Percentiles rank a stretch among this genome's conserved stretches.
phyloP scores from a whole-genome alignment of 2,113 vertebrate species.

The Heterocephalus glaber region DNA sequence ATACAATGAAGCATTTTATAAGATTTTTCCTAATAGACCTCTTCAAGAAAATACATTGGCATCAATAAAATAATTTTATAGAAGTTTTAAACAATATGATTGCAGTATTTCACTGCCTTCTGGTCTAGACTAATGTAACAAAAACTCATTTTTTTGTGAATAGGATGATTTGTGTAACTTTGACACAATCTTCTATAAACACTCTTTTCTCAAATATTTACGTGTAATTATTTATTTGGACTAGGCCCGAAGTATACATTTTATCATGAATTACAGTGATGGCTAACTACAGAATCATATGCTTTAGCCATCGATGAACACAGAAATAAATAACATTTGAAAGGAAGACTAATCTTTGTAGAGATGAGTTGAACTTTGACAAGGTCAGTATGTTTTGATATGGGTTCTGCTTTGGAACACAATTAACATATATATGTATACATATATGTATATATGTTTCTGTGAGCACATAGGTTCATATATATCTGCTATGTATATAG shows the following conservation, averaged over 20 bases:
- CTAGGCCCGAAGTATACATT: background rate
- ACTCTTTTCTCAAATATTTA: background rate
- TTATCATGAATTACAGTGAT: background rate
- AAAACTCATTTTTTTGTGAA: background rate
- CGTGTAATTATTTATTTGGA: background rate
- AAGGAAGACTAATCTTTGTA: background rate
- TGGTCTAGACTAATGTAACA: background rate
- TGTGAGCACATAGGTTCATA: background rate
- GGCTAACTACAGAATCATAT: background rate
- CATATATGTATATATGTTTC: background rate
- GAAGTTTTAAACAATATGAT: background rate
- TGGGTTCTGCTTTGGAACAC: background rate
- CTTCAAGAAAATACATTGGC: background rate
- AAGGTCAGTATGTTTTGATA: background rate
- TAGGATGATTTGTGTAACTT: background rate
- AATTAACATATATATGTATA: background rate
- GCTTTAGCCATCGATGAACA: background rate
- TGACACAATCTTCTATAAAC: background rate
- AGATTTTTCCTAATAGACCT: background rate
- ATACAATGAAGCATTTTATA: slow-evolving; percentile 25
- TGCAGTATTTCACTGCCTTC: background rate
- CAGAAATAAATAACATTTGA: background rate
- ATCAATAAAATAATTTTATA: background rate
- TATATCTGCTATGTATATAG: background rate
- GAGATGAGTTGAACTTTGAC: background rate